phyloP scores from a whole-genome alignment of 2,113 vertebrate genomes.

The Lepidiolamprologus cunningtoni region DNA sequence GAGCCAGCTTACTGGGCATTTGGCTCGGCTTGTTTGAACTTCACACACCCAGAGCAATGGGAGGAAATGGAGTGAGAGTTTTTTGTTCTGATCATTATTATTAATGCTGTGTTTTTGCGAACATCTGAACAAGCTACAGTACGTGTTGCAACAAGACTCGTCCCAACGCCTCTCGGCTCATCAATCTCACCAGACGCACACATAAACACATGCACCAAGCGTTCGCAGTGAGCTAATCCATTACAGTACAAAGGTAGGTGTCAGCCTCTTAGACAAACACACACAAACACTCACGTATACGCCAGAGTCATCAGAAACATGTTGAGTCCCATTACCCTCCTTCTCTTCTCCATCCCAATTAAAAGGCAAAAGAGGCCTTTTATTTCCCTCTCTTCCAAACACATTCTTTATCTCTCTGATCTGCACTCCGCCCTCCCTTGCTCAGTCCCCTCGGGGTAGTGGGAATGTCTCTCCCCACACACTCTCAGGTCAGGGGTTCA shows the following conservation, averaged over 20 bases:
- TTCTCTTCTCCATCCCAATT: slow-evolving; percentile 66
- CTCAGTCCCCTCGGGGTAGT: slow-evolving; percentile 53
- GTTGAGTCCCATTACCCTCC: slow-evolving; percentile 70
- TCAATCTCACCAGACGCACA: slow-evolving; percentile 55
- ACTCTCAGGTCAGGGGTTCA: slow-evolving; percentile 74
- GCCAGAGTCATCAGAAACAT: slow-evolving; percentile 65
- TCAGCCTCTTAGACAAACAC: slow-evolving; percentile 52
- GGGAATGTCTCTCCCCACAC: slow-evolving; percentile 64
- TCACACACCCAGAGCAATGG: slow-evolving; percentile 10
- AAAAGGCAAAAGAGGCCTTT: slow-evolving; percentile 66
- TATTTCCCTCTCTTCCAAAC: slow-evolving; percentile 56
- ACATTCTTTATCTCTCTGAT: slow-evolving; percentile 65
- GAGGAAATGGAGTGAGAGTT: slow-evolving; percentile 1
- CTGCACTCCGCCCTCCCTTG: slow-evolving; percentile 46
- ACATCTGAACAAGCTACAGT: slow-evolving; percentile 37
- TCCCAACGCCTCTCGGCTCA: slow-evolving; percentile 29
- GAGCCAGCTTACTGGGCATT: slow-evolving; percentile 45
- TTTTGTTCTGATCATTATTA: slow-evolving; percentile 32
- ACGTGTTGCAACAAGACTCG: slow-evolving; percentile 67
- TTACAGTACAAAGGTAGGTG: slow-evolving; percentile 55
- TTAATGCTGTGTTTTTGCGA: slow-evolving; percentile 40
- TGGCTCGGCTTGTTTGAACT: slow-evolving; percentile 49
- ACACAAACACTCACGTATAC: slow-evolving; percentile 2
- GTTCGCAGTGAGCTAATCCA: slow-evolving; percentile 56
- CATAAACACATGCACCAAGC: slow-evolving; percentile 39